A percentile compares a stretch with the other conserved stretches of the same genome.
These are phyloP conservation scores for Alcedo atthis DNA, from an alignment of 2,797 vertebrate genomes.

Conservation along the genomic window DNA sequence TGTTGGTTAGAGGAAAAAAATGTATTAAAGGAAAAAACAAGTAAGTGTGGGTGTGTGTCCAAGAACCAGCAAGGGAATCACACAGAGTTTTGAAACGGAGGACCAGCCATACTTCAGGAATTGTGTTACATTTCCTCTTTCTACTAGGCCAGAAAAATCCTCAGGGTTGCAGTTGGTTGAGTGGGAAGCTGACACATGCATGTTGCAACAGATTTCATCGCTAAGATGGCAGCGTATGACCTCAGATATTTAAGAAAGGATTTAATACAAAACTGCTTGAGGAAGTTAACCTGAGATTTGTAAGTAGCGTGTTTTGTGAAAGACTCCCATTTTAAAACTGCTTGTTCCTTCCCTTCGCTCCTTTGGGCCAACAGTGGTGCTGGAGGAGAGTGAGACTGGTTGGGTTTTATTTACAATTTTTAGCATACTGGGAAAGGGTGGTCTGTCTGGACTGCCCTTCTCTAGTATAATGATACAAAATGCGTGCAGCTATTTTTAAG, in stretches of 20 bases:
- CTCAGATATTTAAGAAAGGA: constrained; percentile 70
- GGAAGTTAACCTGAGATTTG: constrained; percentile 60
- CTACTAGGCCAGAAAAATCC: constrained; percentile 78
- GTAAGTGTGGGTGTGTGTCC: constrained; percentile 53
- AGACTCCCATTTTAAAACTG: constrained; percentile 76
- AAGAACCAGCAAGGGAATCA: constrained; percentile 63
- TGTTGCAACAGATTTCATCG: constrained; percentile 75
- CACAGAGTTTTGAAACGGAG: constrained; percentile 54
- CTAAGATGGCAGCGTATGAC: constrained; percentile 61
- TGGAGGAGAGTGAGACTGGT: constrained; percentile 62
- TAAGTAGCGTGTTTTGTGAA: constrained; percentile 73
- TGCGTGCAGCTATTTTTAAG: constrained; percentile 82
- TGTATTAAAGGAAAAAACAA: constrained; percentile 58
- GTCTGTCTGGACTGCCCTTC: constrained; percentile 74
- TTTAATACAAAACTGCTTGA: constrained; percentile 62
- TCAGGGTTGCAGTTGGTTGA: constrained; percentile 79
- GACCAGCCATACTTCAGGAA: constrained; percentile 71
- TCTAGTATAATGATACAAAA: constrained; percentile 65
- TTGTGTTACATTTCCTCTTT: constrained; percentile 72
- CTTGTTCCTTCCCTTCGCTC: constrained; percentile 73
- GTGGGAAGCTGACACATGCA: constrained; percentile 77
- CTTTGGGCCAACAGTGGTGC: constrained; percentile 53
- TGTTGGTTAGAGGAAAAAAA: constrained; percentile 72
- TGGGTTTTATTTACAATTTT: constrained; percentile 78
- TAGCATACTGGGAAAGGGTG: constrained; percentile 71